phyloP scores from a whole-genome alignment of 2,113 vertebrate species.

The Elephantulus edwardii region DNA sequence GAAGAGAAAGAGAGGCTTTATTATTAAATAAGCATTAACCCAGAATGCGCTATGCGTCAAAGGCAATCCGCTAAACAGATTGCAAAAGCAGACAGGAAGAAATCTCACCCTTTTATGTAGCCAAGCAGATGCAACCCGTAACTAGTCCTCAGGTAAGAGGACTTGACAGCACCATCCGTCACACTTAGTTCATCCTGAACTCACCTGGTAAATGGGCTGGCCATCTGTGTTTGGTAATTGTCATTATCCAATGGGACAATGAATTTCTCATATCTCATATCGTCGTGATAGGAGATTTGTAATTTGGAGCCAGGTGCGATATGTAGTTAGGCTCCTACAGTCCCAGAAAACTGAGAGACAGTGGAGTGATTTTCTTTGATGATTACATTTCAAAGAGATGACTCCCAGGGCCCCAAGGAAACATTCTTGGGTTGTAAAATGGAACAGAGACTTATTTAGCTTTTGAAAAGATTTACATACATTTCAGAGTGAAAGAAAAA shows the following conservation, averaged over 20 bases:
- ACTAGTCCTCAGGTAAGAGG: not conserved
- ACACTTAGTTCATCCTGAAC: not conserved
- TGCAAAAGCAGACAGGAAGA: not conserved
- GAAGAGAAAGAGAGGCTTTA: not conserved
- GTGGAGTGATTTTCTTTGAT: not conserved
- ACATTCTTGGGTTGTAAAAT: not conserved
- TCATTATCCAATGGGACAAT: not conserved
- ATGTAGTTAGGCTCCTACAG: not conserved
- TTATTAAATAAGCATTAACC: not conserved
- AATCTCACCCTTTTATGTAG: not conserved
- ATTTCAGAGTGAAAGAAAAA: constrained; percentile 32
- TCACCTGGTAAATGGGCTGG: not conserved
- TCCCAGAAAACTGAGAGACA: not conserved
- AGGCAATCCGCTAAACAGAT: not conserved
- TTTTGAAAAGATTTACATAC: constrained; percentile 4
- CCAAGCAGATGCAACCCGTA: not conserved
- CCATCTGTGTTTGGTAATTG: not conserved
- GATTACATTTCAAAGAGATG: not conserved
- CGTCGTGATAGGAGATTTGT: not conserved
- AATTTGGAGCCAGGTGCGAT: not conserved
- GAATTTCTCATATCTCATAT: not conserved
- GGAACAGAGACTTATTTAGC: not conserved
- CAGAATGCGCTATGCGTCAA: not conserved
- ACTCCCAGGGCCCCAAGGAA: not conserved
- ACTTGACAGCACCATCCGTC: not conserved